A percentile compares a stretch with the other conserved stretches of the same genome.
Conservation (phyloP, 2,888 invertebrate species). For the Lepidocyrtinus sp. region DNA sequence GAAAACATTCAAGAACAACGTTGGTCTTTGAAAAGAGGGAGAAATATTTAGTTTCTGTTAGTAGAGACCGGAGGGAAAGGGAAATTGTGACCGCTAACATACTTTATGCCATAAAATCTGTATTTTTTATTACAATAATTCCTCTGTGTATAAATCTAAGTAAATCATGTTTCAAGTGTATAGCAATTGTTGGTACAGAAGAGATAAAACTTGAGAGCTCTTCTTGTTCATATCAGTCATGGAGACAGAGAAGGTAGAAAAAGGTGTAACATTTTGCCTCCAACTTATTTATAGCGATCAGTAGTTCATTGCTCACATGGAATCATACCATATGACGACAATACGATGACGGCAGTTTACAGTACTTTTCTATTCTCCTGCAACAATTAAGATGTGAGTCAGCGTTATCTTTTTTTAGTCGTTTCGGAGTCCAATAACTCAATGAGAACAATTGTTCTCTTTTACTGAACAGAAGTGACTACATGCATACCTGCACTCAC, state of each 20-base stretch:
- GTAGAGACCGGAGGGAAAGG: too few relatives aligned
- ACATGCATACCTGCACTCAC: neutral
- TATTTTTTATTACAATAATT: too few relatives aligned
- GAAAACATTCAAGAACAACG: too few relatives aligned
- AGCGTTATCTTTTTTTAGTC: neutral
- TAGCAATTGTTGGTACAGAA: neutral
- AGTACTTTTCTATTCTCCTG: slow-evolving; percentile 10
- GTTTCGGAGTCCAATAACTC: slow-evolving; percentile 28
- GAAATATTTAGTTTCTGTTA: too few relatives aligned
- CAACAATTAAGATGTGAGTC: slow-evolving; percentile 20
- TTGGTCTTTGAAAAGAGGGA: too few relatives aligned
- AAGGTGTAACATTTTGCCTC: neutral
- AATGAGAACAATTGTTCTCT: slow-evolving; percentile 24
- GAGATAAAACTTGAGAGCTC: neutral
- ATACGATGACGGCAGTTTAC: neutral
- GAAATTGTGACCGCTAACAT: too few relatives aligned
- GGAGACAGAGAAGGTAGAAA: neutral
- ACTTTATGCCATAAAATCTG: too few relatives aligned
- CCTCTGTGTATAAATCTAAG: too few relatives aligned
- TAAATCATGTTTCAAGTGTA: neutral
- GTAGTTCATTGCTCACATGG: neutral
- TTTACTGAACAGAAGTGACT: neutral
- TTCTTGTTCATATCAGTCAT: too few relatives aligned
- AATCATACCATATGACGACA: neutral
- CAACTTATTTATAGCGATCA: neutral